These are phyloP conservation scores for Siniperca scherzeri DNA, from an alignment of 2,797 vertebrate genomes.

Conservation along the genomic window DNA sequence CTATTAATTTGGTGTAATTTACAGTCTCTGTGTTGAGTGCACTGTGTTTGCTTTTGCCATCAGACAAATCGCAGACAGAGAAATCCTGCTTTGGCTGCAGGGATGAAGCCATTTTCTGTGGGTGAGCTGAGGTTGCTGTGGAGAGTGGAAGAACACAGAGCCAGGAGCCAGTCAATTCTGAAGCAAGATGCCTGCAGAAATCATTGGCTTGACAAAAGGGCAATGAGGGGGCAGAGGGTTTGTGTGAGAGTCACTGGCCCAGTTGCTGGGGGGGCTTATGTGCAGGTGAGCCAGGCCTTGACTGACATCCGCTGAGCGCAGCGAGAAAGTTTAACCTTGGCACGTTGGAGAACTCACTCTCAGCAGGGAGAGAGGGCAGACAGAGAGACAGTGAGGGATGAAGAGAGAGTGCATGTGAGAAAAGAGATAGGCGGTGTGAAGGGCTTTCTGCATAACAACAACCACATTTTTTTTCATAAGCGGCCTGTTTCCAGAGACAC, in stretches of 20 bases:
- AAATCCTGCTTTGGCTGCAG: conserved; percentile 43
- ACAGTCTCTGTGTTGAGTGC: conserved; percentile 15
- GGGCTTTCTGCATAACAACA: conserved; percentile 77
- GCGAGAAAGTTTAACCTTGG: conserved; percentile 89
- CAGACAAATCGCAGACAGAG: conserved; percentile 33
- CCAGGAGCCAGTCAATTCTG: conserved; percentile 64
- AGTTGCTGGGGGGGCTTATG: conserved; percentile 78
- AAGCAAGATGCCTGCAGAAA: conserved; percentile 85
- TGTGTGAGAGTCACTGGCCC: conserved; percentile 78
- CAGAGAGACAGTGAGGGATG: conserved; percentile 67
- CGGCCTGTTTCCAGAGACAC: conserved; percentile 75
- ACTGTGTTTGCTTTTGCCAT: conserved; percentile 26
- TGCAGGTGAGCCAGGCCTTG: conserved; percentile 85
- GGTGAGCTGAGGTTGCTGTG: conserved; percentile 54
- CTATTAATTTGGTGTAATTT: conserved; percentile 10
- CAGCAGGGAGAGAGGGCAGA: conserved; percentile 71
- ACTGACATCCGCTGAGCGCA: conserved; percentile 80
- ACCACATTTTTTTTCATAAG: conserved; percentile 66
- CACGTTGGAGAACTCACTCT: conserved; percentile 77
- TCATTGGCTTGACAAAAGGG: conserved; percentile 86
- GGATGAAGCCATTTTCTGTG: conserved; percentile 58
- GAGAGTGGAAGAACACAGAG: conserved; percentile 38
- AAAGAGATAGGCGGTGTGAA: conserved; percentile 54
- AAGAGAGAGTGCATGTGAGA: conserved; percentile 55
- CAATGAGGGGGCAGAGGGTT: conserved; percentile 85